These are phyloP conservation scores for Spea multiplicata DNA, from an alignment of 2,113 vertebrate genomes.

Conservation along the genomic window DNA sequence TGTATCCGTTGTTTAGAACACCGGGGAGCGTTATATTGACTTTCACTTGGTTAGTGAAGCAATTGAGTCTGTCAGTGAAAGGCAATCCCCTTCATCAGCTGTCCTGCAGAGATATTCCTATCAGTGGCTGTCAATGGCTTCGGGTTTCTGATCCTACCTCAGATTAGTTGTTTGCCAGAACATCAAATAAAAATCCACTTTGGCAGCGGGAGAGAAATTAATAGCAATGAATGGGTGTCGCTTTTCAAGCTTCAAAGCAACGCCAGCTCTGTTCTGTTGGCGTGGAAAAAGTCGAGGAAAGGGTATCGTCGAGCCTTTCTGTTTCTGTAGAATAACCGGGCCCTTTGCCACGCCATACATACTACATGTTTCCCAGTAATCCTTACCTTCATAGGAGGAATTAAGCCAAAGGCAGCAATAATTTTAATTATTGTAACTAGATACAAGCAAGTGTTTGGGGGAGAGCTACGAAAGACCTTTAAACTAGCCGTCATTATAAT, in stretches of 20 bases:
- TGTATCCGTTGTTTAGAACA: background rate
- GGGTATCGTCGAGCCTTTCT: background rate
- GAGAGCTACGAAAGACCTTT: too few relatives aligned
- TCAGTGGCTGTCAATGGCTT: slow-evolving; percentile 67
- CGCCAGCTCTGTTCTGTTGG: slow-evolving; percentile 58
- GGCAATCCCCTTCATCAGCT: slow-evolving; percentile 81
- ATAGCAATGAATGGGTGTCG: slow-evolving; percentile 58
- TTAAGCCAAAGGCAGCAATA: too few relatives aligned
- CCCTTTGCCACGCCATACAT: background rate
- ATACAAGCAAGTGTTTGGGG: too few relatives aligned
- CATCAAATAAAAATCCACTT: slow-evolving; percentile 66
- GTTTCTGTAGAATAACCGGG: background rate
- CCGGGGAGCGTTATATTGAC: slow-evolving; percentile 68
- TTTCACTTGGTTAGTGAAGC: slow-evolving; percentile 84
- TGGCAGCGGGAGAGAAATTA: slow-evolving; percentile 53
- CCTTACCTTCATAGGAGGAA: background rate
- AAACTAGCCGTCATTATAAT: too few relatives aligned
- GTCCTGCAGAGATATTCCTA: slow-evolving; percentile 72
- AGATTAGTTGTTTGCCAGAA: slow-evolving; percentile 62
- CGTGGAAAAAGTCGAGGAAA: background rate
- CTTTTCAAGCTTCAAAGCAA: slow-evolving; percentile 65
- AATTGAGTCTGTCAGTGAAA: slow-evolving; percentile 90
- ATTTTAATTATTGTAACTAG: too few relatives aligned
- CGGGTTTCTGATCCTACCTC: slow-evolving; percentile 71
- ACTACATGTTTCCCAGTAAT: background rate